These are phyloP conservation scores for Camponotus vicinus DNA, from an alignment of 1,140 invertebrate genomes.

Conservation along the genomic window DNA sequence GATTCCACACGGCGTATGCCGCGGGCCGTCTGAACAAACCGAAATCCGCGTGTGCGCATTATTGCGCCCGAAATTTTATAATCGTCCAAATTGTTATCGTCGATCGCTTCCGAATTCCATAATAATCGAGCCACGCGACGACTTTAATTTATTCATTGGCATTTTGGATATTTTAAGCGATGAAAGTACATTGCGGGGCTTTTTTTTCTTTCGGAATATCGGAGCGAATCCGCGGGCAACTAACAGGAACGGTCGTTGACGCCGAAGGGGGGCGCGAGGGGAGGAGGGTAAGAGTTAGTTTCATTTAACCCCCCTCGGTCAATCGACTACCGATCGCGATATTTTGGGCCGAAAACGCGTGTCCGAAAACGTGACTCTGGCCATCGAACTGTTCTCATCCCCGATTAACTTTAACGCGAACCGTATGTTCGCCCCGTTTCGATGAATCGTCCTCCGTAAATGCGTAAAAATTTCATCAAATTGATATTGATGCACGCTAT, in stretches of 20 bases:
- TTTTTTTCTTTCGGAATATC: slow-evolving; percentile 63
- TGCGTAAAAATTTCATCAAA: slow-evolving; percentile 74
- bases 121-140: background rate
- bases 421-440: background rate
- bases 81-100: slow-evolving; percentile 15
- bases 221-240: slow-evolving; percentile 39
- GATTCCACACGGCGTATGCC: slow-evolving; percentile 39
- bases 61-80: slow-evolving; percentile 46
- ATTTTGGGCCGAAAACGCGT: slow-evolving; percentile 49
- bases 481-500: slow-evolving; percentile 55
- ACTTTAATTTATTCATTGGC: slow-evolving; percentile 76
- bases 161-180: slow-evolving; percentile 70
- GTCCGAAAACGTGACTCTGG: slow-evolving; percentile 52
- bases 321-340: slow-evolving; percentile 30
- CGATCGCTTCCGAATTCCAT: slow-evolving; percentile 1
- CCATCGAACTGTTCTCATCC: slow-evolving; percentile 70
- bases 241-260: slow-evolving; percentile 6
- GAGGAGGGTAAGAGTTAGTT: slow-evolving; percentile 51
- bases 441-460: slow-evolving; percentile 24
- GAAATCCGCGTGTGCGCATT: background rate
- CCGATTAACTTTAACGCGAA: slow-evolving; percentile 70
- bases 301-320: slow-evolving; percentile 65
- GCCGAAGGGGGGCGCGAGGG: background rate
- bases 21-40: slow-evolving; percentile 22
- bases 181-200: slow-evolving; percentile 60